These are phyloP conservation scores for Palythoa grandiflora DNA, from an alignment of 92 coral and sea anemone species.

Conservation along the genomic window DNA sequence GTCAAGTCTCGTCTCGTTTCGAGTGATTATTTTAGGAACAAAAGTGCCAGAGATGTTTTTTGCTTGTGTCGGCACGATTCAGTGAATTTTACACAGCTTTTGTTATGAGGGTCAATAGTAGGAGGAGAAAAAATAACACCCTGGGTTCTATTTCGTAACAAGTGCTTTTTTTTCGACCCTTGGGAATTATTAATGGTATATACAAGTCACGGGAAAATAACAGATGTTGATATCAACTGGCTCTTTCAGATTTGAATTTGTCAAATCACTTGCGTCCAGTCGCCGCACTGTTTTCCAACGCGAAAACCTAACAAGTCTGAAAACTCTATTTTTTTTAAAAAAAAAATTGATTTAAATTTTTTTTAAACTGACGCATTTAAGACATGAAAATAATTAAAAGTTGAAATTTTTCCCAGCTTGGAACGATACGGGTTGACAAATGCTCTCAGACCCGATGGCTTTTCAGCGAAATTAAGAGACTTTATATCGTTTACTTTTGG, in stretches of 20 bases:
- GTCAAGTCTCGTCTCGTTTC: constrained; percentile 68
- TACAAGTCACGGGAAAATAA: constrained; percentile 73
- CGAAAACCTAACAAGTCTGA: neutral
- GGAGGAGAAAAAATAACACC: constrained; percentile 52
- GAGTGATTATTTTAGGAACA: constrained; percentile 71
- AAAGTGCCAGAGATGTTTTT: constrained; percentile 7
- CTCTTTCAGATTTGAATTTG: constrained; percentile 59
- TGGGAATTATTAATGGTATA: constrained; percentile 44
- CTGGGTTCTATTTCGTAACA: constrained; percentile 58
- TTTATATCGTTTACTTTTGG: constrained; percentile 68
- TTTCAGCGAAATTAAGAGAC: constrained; percentile 60
- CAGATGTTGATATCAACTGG: constrained; percentile 70
- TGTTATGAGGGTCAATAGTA: constrained; percentile 43
- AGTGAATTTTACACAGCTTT: constrained; percentile 14
- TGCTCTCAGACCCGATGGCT: constrained; percentile 35
- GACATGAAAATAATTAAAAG: neutral
- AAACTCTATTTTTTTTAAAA: neutral
- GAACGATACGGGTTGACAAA: constrained; percentile 38
- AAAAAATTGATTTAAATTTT: neutral
- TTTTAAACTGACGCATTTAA: neutral
- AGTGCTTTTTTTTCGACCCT: constrained; percentile 57
- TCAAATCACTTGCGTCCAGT: constrained; percentile 28
- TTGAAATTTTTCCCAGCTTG: neutral
- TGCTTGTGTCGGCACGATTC: constrained; percentile 36
- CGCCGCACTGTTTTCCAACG: neutral